Conservation (phyloP, 2,797 vertebrate genomes). For the Syndactyla subalaris region DNA sequence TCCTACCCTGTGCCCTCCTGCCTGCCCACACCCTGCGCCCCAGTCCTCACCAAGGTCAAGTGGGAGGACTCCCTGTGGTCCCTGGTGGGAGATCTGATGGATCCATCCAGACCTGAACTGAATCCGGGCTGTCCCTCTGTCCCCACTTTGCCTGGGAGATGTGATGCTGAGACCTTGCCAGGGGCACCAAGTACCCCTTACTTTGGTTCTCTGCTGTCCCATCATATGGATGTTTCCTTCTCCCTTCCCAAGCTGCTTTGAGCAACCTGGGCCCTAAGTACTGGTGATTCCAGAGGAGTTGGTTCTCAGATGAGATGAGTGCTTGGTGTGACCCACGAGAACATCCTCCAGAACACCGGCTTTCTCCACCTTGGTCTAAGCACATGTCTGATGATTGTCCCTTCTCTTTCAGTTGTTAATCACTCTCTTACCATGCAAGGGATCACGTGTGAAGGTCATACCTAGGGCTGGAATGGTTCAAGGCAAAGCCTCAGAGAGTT, state of each 20-base stretch:
- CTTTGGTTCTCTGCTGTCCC: neutral
- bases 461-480: neutral
- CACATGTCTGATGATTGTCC: neutral
- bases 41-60: rapidly evolving
- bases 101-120: neutral
- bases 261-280: neutral
- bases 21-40: neutral
- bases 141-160: rapidly evolving
- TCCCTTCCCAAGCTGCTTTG: neutral
- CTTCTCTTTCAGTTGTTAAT: neutral
- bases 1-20: neutral
- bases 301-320: neutral
- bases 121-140: neutral
- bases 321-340: neutral
- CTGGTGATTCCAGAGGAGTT: neutral
- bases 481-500: neutral
- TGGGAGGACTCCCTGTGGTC: neutral
- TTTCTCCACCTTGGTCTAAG: neutral
- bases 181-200: neutral
- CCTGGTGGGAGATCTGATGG: neutral
- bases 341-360: neutral
- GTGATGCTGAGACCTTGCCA: neutral
- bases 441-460: rapidly evolving
- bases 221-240: neutral
- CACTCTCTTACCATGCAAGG: neutral